Base-by-base conservation (phyloP, 2,797 vertebrate species). In the Amblyraja radiata region DNA sequence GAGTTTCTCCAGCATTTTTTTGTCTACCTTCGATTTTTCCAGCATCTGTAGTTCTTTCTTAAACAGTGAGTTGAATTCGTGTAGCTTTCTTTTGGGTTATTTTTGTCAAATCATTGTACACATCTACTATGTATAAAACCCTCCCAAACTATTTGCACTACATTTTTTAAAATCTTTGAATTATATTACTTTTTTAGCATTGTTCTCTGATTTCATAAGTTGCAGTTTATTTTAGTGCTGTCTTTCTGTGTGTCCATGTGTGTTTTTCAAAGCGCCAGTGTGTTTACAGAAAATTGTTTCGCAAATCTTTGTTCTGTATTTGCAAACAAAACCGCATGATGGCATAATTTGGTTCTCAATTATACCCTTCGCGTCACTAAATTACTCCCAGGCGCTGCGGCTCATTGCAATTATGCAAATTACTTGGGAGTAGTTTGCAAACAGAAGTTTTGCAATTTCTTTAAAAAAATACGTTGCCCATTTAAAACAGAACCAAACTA, bases 271-370 rank as follows among this genome's bases (percentile, higher is more conserved):
- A 65, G n/a, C 6, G 61, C 54, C 23, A 84, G 46, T 0, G 13
- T n/a, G 63, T 88, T 21, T 88, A 36, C 7, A 65, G 54, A 73
- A 73, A 68, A 88, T 86, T 65, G 84, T 68, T 68, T 68, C 8
- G 63, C 63, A 88, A 88, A 68, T 58, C 65, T 76, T 54, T 25
- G 0, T 23, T 54, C 90, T 76, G 46, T 92, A 76, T 92, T 92
- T 92, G 68, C 90, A 92, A 76, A 92, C 90, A 92, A 74, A 76
- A 92, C 90, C 68, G 32, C 71, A 92, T 54, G 90, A 92, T 92
- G 71, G 39, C 71, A 28, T 92, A 28, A 92, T 73, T 74, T 54
- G 36, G 23, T 46, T 92, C 71, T 92, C 36, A 73, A 92, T 92
- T 91, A 74, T 28, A 74, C 4, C 39, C 32, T 91, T 71, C 36